Conservation (phyloP, 2,113 vertebrate species). For the Saguinus midas region DNA sequence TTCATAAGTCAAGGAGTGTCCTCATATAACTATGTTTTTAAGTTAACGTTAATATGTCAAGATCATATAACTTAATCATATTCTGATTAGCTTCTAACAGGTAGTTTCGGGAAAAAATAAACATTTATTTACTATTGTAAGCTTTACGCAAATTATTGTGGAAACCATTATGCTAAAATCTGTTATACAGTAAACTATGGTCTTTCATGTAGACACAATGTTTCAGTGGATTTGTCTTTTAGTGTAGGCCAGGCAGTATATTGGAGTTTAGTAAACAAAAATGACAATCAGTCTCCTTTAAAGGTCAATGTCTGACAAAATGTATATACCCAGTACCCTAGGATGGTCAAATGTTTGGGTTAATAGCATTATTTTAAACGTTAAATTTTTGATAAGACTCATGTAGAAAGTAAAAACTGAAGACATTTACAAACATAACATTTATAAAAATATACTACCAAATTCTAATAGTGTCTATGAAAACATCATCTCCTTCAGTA, state of each 20-base stretch:
- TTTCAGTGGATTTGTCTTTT: not conserved
- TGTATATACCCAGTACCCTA: not conserved
- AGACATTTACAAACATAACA: not conserved
- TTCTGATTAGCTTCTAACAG: not conserved
- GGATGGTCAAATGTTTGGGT: not conserved
- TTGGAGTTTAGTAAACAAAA: not conserved
- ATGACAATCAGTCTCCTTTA: not conserved
- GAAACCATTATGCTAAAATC: not conserved
- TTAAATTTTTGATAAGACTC: not conserved
- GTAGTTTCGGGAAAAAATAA: not conserved
- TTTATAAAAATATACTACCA: not conserved
- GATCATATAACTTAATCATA: not conserved
- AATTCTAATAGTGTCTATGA: not conserved
- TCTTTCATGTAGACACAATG: not conserved
- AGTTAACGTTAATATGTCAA: not conserved
- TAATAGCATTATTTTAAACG: not conserved
- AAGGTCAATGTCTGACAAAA: not conserved
- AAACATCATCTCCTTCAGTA: not conserved
- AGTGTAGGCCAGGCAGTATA: not conserved
- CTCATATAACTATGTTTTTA: not conserved
- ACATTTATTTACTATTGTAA: not conserved
- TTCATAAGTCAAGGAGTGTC: not conserved
- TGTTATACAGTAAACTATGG: not conserved
- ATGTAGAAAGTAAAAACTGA: not conserved
- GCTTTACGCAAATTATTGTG: not conserved